Base-by-base conservation (phyloP, 1,140 invertebrate species). In the Trachymyrmex septentrionalis region DNA sequence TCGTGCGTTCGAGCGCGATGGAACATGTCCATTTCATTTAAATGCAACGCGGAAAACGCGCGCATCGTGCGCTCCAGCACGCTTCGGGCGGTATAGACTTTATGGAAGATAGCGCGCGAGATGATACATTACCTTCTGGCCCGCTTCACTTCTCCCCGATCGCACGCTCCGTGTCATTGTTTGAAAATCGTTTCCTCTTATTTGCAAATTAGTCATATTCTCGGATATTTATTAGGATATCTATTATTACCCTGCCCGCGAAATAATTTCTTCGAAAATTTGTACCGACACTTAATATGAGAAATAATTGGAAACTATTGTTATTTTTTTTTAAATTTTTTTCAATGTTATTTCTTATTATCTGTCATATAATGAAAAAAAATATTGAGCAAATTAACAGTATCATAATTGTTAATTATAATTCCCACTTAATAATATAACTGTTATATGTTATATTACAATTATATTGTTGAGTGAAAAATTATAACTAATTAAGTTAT, bases 41-140 rank as follows among this genome's bases (percentile, higher is more conserved):
- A 73, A 82, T 73, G 69, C 80, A 30, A 82, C 53, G 67, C 67
- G 34, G 67, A 82, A 82, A 82, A 73, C 77, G 53, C 66, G 78
- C 66, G 66, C 80, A 12, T 21, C n/a, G 53, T 55, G 30, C 53
- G 73, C 55, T 34, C 14, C 73, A 16, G 38, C 21, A 50, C 59
- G 59, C 61, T 67, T 55, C 61, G 48, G 61, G 16, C 76, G 44
- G 19, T 44, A 63, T 21, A 38, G 66, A 73, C 34, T 61, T 73
- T 38, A 30, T 21, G 80, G 55, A 73, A 73, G 69, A 81, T 61
- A 82, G 19, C 34, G 16, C 21, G 53, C 24, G 80, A 69, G 12
- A 53, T 80, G 76, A 67, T 80, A n/a, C n/a, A 67, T 80, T 38
- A 34, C 76, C 27, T 50, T 78, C 38, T 69, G 44, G 3, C n/a